These are phyloP conservation scores for Mareca strepera DNA, from an alignment of 2,797 vertebrate genomes.

Conservation along the genomic window DNA sequence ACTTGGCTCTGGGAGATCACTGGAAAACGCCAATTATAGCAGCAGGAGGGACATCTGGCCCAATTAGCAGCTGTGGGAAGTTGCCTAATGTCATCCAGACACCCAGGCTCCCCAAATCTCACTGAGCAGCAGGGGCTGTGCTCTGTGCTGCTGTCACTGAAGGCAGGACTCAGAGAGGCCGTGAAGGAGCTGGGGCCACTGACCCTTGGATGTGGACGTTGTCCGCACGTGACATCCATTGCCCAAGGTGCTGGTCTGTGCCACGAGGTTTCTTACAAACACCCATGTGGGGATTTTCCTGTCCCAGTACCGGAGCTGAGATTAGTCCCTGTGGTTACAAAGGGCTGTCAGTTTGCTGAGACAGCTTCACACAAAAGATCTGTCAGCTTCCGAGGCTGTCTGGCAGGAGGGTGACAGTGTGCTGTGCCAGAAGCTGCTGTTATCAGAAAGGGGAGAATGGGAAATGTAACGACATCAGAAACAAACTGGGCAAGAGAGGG, in stretches of 20 bases:
- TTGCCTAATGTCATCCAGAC: not conserved
- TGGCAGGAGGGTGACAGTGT: not conserved
- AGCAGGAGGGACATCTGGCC: not conserved
- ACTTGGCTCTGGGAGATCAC: not conserved
- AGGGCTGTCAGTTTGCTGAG: not conserved
- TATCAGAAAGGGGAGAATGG: not conserved
- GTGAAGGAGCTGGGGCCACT: not conserved
- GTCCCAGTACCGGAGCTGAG: not conserved
- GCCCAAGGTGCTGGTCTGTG: not conserved
- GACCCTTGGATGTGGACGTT: not conserved
- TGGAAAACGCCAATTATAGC: not conserved
- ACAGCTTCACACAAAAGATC: not conserved
- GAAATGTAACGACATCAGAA: not conserved
- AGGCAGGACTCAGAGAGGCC: not conserved
- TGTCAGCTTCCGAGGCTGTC: not conserved
- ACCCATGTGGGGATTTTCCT: not conserved
- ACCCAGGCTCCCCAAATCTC: not conserved
- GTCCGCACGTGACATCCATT: accelerated
- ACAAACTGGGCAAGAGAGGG: not conserved
- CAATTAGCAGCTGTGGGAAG: not conserved
- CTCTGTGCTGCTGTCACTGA: not conserved
- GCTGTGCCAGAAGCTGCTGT: not conserved
- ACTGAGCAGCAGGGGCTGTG: not conserved
- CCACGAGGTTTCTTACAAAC: not conserved
- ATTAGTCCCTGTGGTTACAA: not conserved